Conservation (phyloP, 2,113 vertebrate species). For the Eolophus roseicapilla region DNA sequence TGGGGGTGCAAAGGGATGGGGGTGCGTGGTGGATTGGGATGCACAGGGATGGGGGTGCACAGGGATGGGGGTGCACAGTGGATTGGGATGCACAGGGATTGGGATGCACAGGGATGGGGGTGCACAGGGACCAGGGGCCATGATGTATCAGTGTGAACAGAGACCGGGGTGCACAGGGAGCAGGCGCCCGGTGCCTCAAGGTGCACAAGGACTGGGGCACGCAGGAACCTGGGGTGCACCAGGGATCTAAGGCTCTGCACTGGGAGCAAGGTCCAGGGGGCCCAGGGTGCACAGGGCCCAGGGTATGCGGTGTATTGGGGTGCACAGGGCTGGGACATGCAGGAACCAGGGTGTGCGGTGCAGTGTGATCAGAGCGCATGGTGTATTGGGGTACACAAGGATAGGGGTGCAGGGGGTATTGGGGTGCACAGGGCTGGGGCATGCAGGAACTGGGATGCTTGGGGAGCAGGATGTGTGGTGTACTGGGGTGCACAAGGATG, state of each 20-base stretch:
- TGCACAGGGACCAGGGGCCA: not conserved
- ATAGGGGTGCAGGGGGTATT: not conserved
- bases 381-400: not conserved
- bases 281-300: no score
- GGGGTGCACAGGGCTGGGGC: not conserved
- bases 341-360: no score
- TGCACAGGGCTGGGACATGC: no score
- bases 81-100: not conserved
- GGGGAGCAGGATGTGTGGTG: no score
- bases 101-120: not conserved
- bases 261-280: no score
- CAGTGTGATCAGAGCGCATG: no score
- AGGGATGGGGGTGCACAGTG: not conserved
- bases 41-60: not conserved
- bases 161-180: not conserved
- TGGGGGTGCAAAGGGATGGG: fast-evolving
- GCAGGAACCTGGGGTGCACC: not conserved
- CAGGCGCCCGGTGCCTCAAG: no score
- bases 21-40: not conserved
- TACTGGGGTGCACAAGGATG: not conserved
- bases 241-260: no score
- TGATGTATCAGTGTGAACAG: not conserved
- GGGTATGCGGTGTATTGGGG: no score
- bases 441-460: no score
- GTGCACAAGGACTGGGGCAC: no score